Conservation (phyloP, 2,888 invertebrate species). For the Piscicola geometra region DNA sequence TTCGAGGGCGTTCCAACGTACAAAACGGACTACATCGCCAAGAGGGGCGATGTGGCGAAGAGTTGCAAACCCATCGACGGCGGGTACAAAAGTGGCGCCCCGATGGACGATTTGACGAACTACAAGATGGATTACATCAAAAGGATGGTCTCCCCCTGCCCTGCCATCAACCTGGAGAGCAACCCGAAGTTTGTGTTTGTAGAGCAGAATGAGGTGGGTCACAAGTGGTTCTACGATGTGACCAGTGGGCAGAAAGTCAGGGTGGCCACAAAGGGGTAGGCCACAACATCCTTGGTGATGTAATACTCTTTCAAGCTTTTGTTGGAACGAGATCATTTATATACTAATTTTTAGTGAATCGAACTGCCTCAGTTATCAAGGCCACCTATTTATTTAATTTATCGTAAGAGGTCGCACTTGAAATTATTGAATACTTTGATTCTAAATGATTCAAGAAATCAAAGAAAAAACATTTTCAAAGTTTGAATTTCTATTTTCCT, state of each 20-base stretch:
- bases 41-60: constrained; percentile 40
- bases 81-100: constrained; percentile 48
- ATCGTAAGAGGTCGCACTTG: too few relatives aligned
- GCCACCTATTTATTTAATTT: too few relatives aligned
- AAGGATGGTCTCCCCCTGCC: constrained; percentile 49
- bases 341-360: too few relatives aligned
- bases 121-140: constrained; percentile 52
- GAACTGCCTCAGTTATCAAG: too few relatives aligned
- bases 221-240: constrained; percentile 46
- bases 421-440: too few relatives aligned
- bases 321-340: too few relatives aligned
- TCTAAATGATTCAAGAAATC: too few relatives aligned
- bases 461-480: too few relatives aligned
- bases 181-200: constrained; percentile 46
- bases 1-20: constrained; percentile 54
- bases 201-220: constrained; percentile 50
- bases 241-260: neutral
- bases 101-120: constrained; percentile 53
- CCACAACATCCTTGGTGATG: too few relatives aligned
- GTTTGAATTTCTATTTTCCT: too few relatives aligned
- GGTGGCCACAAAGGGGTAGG: constrained; percentile 19
- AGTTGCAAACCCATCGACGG: constrained; percentile 48
- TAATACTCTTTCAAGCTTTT: too few relatives aligned
- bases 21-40: constrained; percentile 50
- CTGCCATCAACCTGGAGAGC: constrained; percentile 49